phyloP scores from a whole-genome alignment of 2,113 vertebrate species.

The Leptobrachium ailaonicum region DNA sequence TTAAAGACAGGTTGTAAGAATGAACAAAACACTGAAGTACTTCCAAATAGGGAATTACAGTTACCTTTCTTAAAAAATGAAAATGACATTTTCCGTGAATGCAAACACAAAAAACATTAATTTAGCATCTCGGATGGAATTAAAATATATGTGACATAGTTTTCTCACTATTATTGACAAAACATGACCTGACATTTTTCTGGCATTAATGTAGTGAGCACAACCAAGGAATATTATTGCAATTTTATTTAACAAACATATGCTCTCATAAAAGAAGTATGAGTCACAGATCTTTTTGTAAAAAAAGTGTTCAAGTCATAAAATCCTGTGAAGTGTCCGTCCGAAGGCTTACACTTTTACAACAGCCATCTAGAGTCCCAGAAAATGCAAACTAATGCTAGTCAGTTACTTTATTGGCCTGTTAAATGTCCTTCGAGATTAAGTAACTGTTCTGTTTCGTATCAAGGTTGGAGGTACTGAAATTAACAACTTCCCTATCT shows the following conservation, averaged over 20 bases:
- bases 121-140: constrained; percentile 3
- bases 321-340: constrained; percentile 51
- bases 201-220: constrained; percentile 36
- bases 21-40: neutral
- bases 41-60: neutral
- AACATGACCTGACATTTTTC: constrained; percentile 46
- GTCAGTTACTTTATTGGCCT: constrained; percentile 20
- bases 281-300: constrained; percentile 52
- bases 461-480: constrained; percentile 47
- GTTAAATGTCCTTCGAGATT: constrained; percentile 38
- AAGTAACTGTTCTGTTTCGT: constrained; percentile 45
- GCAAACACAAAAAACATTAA: constrained; percentile 13
- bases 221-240: constrained; percentile 19
- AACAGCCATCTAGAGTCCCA: constrained; percentile 30
- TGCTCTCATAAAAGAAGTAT: constrained; percentile 49
- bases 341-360: constrained; percentile 55
- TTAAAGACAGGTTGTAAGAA: neutral
- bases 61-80: neutral
- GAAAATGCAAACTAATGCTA: constrained; percentile 36
- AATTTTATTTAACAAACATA: constrained; percentile 49
- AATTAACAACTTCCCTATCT: constrained; percentile 38
- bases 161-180: constrained; percentile 35
- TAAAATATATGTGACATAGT: constrained; percentile 19
- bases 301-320: constrained; percentile 25
- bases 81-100: neutral